phyloP scores from a whole-genome alignment of 2,113 vertebrate species.

The Sinocyclocheilus anophthalmus region DNA sequence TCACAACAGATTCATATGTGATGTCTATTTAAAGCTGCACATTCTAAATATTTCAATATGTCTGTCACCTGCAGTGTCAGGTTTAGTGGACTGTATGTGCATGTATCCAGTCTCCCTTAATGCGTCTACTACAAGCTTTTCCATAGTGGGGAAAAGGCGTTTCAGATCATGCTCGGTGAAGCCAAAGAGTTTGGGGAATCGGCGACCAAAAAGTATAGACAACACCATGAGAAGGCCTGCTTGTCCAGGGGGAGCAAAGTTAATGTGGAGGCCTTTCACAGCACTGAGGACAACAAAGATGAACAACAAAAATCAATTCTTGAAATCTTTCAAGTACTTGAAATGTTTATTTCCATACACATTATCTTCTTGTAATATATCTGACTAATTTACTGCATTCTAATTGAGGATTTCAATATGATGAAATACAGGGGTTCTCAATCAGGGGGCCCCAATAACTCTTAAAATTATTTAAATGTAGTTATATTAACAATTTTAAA shows the following conservation, averaged over 20 bases:
- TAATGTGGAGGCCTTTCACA: constrained; percentile 84
- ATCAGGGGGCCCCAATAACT: background rate
- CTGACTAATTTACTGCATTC: no score
- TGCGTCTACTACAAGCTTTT: constrained; percentile 71
- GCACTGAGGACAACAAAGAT: constrained; percentile 63
- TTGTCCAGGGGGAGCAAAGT: constrained; percentile 64
- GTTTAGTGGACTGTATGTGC: constrained; percentile 90
- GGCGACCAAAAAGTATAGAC: constrained; percentile 75
- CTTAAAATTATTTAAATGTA: background rate
- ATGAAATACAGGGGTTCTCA: background rate
- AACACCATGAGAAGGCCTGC: constrained; percentile 54
- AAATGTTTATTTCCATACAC: background rate
- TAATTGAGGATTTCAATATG: background rate
- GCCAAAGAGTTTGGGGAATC: constrained; percentile 79
- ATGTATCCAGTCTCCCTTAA: constrained; percentile 83
- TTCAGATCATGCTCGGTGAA: constrained; percentile 74
- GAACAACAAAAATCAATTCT: background rate
- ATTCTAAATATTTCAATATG: no score
- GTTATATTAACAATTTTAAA: background rate
- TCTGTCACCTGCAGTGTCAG: constrained; percentile 83
- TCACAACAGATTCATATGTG: background rate
- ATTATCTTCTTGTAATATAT: background rate
- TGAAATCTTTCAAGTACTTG: background rate
- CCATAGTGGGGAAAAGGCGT: constrained; percentile 72
- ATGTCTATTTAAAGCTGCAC: background rate